A percentile compares a stretch with the other conserved stretches of the same genome.
Evolutionary conservation across 1,140 invertebrate species (phyloP).

Genomic region (Philotrypesis tridentata): DNA sequence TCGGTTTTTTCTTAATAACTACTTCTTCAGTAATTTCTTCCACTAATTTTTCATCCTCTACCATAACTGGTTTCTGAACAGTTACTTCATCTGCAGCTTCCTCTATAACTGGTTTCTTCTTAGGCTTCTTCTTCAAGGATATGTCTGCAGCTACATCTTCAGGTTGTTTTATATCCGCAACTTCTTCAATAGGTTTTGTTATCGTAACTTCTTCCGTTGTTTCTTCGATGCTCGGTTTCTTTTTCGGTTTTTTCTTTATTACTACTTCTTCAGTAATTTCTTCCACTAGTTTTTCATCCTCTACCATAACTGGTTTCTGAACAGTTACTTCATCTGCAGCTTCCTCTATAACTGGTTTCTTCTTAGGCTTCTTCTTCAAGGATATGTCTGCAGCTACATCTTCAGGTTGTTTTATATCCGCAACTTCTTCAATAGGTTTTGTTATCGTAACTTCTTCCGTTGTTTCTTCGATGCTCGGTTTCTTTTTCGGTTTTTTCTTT

Average conservation of each 20-base stretch:
- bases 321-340: slow-evolving; percentile 60
- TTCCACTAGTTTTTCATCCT: slow-evolving; percentile 62
- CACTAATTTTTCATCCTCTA: slow-evolving; percentile 59
- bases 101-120: slow-evolving; percentile 59
- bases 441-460: slow-evolving; percentile 54
- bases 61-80: slow-evolving; percentile 67
- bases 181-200: slow-evolving; percentile 54
- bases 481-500: slow-evolving; percentile 63
- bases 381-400: slow-evolving; percentile 60
- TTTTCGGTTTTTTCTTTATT: slow-evolving; percentile 59
- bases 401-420: slow-evolving; percentile 44
- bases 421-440: slow-evolving; percentile 54
- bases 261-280: slow-evolving; percentile 57
- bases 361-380: slow-evolving; percentile 57
- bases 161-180: slow-evolving; percentile 43
- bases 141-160: slow-evolving; percentile 60
- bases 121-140: slow-evolving; percentile 67
- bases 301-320: slow-evolving; percentile 52
- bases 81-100: slow-evolving; percentile 72
- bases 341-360: slow-evolving; percentile 57
- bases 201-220: slow-evolving; percentile 53
- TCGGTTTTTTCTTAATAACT: slow-evolving; percentile 50
- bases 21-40: slow-evolving; percentile 57
- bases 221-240: slow-evolving; percentile 61
- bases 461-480: slow-evolving; percentile 55